Base-by-base conservation (phyloP, 2,888 invertebrate genomes). In the Drosophila limbata region DNA sequence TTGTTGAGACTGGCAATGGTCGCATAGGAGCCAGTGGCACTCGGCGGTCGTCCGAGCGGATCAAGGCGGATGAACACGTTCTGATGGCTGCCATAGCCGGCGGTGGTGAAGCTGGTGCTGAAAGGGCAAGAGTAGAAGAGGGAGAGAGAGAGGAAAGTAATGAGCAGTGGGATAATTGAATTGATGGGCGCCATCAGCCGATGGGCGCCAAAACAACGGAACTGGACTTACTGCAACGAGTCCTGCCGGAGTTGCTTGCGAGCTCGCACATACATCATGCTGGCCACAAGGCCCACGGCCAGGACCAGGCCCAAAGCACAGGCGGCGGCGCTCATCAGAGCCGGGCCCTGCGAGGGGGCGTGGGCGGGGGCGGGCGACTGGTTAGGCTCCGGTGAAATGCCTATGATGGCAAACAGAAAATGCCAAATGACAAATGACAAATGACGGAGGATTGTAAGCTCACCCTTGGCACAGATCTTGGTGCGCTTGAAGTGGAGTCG, bases 391-490 rank as follows among this genome's bases (percentile, higher is more conserved):
- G 95, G 94, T 72, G 94, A 91, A 45, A 92, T 81, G 82, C 92
- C 92, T 92, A 80, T 15, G 84, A 76, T 44, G 48, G 69, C 40
- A 74, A 50, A 62, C 21, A 33, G 31, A 13, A 52, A 55, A 40
- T 40, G 17, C 11, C 15, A 52, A 48, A 42, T 42, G 19, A 17
- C 19, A 42, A 19, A 39, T 31, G 48, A 62, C 63, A 63, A 19
- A 33, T 28, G 19, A 31, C 44, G 3, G 25, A 11, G 5, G 35
- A 35, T 28, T 28, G 35, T 11, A 13, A 35, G 44, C 88, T 81
- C 78, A 96, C 96, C 96, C 95, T 96, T 95, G 74, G 96, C 94
- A 92, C 98, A 98, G 86, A 97, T 96, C 93, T 97, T 98, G 92
- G 96, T 97, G 77, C 98, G 94, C 89, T 95, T 95, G 93, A 98